phyloP scores from a whole-genome alignment of 2,113 vertebrate species.

The Cathartes aura region DNA sequence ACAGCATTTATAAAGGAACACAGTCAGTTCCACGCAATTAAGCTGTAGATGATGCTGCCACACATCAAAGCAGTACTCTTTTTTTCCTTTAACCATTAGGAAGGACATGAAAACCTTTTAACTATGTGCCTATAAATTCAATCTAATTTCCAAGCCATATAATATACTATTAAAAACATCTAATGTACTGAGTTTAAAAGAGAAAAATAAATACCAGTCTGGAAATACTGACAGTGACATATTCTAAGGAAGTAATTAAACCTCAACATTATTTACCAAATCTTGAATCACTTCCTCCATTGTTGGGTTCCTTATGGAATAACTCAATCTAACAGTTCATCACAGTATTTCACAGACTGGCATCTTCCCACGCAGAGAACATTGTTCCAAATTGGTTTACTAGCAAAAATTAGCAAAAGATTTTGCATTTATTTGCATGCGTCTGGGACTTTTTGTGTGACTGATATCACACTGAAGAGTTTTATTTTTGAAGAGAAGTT shows the following conservation, averaged over 20 bases:
- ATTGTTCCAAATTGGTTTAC: background rate
- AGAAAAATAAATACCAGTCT: background rate
- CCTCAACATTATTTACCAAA: background rate
- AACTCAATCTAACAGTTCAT: background rate
- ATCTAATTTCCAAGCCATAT: background rate
- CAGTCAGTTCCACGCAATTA: background rate
- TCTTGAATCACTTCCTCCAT: background rate
- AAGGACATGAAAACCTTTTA: background rate
- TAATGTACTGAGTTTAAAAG: background rate
- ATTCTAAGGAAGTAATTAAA: background rate
- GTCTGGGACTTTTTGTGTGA: background rate
- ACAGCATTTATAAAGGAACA: background rate
- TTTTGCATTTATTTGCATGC: conserved; percentile 3
- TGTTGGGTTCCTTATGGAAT: background rate
- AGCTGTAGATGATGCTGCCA: background rate
- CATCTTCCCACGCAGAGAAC: background rate
- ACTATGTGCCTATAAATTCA: background rate
- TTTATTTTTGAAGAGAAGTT: background rate
- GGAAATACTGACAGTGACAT: background rate
- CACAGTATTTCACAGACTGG: background rate
- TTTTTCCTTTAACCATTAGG: background rate
- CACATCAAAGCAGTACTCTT: background rate
- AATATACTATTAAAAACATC: background rate
- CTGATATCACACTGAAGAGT: background rate
- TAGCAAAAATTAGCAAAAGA: background rate